Evolutionary conservation across 2,888 invertebrate genomes (phyloP).

Genomic region (Apotomis turbidana): DNA sequence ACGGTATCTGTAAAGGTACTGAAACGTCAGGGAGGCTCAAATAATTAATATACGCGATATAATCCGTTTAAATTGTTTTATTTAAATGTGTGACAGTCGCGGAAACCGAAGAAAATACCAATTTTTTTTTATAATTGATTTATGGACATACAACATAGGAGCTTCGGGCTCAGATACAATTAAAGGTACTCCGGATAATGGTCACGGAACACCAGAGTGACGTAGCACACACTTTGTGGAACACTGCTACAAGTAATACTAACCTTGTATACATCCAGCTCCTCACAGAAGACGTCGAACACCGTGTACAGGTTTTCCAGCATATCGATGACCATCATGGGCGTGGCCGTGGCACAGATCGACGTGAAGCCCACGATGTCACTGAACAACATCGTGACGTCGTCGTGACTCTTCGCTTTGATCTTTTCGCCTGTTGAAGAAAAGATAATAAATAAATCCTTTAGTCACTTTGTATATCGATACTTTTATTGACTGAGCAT

Average conservation of each 20-base stretch:
- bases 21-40: no score
- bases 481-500: no score
- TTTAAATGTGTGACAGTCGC: no score
- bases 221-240: conserved; percentile 98
- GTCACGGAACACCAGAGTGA: conserved; percentile 86
- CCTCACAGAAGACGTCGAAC: conserved; percentile 96
- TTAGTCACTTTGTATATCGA: no score
- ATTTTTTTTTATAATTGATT: no score
- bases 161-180: no score
- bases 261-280: conserved; percentile 97
- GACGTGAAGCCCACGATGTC: conserved; percentile 98
- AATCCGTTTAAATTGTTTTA: no score
- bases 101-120: no score
- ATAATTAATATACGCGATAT: no score
- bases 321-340: conserved; percentile 98
- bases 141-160: no score
- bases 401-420: conserved; percentile 95
- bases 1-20: no score
- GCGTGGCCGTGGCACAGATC: conserved; percentile 97
- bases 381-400: conserved; percentile 98
- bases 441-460: neutral
- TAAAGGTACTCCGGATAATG: no score
- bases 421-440: conserved; percentile 89
- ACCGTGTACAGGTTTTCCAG: conserved; percentile 96
- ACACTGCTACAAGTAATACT: conserved; percentile 76